phyloP scores from a whole-genome alignment of 2,113 vertebrate genomes.

The Leptocoma aspasia region DNA sequence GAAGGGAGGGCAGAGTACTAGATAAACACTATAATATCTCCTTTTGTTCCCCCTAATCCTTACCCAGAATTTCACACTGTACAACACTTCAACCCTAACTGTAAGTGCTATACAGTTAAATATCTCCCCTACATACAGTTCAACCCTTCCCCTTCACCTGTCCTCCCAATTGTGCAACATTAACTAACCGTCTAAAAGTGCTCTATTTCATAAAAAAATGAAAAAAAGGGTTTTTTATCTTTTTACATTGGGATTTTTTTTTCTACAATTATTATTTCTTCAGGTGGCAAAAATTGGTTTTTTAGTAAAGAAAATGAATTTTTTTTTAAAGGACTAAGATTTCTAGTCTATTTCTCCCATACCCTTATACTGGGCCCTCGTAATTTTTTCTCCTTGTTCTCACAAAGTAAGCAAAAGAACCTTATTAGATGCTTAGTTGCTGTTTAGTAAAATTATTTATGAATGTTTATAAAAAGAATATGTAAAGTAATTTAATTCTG shows the following conservation, averaged over 20 bases:
- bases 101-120: not conserved
- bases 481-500: not conserved
- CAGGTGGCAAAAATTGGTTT: not conserved
- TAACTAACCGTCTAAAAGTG: not conserved
- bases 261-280: not conserved
- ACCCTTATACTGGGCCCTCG: rapidly evolving
- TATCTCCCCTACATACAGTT: not conserved
- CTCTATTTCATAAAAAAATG: not conserved
- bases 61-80: not conserved
- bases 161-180: not conserved
- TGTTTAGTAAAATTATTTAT: not conserved
- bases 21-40: not conserved
- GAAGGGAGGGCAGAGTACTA: not conserved
- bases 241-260: not conserved
- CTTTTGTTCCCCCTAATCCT: not conserved
- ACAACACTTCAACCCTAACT: not conserved
- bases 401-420: not conserved
- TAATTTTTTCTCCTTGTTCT: not conserved
- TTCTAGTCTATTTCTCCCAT: not conserved
- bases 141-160: not conserved
- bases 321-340: not conserved
- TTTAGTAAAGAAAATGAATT: not conserved
- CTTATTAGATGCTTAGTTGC: not conserved
- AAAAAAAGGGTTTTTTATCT: not conserved
- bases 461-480: not conserved